Conservation (phyloP, 2,888 invertebrate genomes). For the Epinotia ramella region DNA sequence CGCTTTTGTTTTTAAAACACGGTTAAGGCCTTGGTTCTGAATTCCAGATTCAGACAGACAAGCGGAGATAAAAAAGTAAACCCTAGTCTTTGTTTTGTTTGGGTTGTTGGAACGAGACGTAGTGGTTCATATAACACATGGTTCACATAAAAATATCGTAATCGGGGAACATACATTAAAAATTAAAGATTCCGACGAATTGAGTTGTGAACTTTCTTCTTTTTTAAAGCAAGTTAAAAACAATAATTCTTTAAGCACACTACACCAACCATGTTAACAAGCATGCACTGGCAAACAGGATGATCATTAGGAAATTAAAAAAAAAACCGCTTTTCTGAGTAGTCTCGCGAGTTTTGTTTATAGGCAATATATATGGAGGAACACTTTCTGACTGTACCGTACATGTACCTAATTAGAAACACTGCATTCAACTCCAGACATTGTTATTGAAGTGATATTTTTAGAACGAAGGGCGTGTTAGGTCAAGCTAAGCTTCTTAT, state of each 20-base stretch:
- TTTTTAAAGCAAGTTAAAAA: too few species aligned
- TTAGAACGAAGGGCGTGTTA: constrained; percentile 29
- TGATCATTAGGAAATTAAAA: too few species aligned
- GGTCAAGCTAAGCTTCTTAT: constrained; percentile 23
- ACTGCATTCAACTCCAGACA: constrained; percentile 32
- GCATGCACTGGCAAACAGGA: too few species aligned
- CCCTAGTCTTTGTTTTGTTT: constrained; percentile 9
- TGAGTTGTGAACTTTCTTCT: too few species aligned
- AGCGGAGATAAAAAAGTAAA: constrained; percentile 32
- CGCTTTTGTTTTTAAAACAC: constrained; percentile 45
- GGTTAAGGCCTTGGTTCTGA: constrained; percentile 36
- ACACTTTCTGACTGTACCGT: background rate
- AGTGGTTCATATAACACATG: background rate
- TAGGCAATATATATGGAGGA: background rate
- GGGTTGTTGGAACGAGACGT: background rate
- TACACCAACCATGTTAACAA: too few species aligned
- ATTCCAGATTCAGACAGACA: constrained; percentile 24
- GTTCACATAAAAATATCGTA: too few species aligned
- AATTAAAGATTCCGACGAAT: too few species aligned
- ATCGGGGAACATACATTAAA: too few species aligned
- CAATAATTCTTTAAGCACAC: too few species aligned
- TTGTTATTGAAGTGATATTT: constrained; percentile 27
- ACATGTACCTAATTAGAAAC: constrained; percentile 1
- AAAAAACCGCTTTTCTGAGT: too few species aligned
- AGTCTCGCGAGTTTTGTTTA: too few species aligned